Evolutionary conservation across 2,113 vertebrate species (phyloP), one percentile per base, ranked within the genome.

Genomic region (Phylloscopus trochilus): DNA sequence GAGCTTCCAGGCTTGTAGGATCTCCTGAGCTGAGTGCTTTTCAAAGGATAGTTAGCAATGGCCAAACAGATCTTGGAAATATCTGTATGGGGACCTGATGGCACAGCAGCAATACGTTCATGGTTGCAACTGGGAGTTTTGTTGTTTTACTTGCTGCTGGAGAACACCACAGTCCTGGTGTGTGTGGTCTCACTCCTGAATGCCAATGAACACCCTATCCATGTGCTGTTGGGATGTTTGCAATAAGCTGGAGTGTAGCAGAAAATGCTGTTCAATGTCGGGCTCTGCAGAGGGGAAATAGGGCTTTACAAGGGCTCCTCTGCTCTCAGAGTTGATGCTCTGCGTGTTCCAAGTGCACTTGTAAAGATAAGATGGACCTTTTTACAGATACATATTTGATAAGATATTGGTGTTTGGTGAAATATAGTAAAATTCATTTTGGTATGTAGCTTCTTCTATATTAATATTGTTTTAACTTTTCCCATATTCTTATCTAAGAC

Each of bases 101-200:
- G 15, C 22, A 46, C 1, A 19, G 44, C 70, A 58, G 43, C 15
- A 66, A 1, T 31, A 16, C 13, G 13, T 20, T 60, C 7, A 3
- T 58, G 66, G 13, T 35, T 79, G 21, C 43, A 62, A 82, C 15
- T 41, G 23, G 39, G 27, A 66, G 13, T 33, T 41, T 22, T 56
- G 51, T 21, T 62, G 7, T 17, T 67, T 64, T 21, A 27, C 35
- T 86, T 67, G 19, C 43, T 89, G 3, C 30, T 74, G 51, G 31
- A 70, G 39, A 43, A 12, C 22, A 44, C 26, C 35, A 7, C 7
- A 43, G 52, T 43, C 35, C 22, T 64, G 39, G 20, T 51, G 16
- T 0, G 0, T 14, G 24, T 75, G 41, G 8, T 92, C 15, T 74
- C 6, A 4, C 4, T 77, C 20, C 39, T 56, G 49, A 24, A 60